Evolutionary conservation across 1,140 invertebrate genomes (phyloP).

Genomic region (Eulimnadia texana): DNA sequence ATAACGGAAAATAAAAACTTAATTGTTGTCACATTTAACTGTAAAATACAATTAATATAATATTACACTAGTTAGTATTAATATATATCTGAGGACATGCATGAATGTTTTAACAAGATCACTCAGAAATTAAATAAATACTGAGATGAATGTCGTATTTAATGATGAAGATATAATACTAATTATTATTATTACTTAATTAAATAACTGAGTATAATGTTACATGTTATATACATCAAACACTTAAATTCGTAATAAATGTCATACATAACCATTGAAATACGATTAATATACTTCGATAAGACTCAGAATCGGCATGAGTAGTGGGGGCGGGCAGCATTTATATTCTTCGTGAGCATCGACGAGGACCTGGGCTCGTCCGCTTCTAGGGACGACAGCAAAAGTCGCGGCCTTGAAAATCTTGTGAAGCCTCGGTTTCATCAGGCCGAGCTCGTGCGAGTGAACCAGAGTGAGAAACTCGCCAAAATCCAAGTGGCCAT

Average conservation of each 20-base stretch:
- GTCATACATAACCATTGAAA: not conserved
- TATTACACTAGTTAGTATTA: too few species aligned
- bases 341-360: slow-evolving; percentile 72
- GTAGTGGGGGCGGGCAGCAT: slow-evolving; percentile 68
- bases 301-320: slow-evolving; percentile 49
- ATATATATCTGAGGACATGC: too few species aligned
- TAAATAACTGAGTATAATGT: too few species aligned
- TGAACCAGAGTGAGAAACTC: slow-evolving; percentile 60
- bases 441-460: slow-evolving; percentile 3
- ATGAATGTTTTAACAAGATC: too few species aligned
- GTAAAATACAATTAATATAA: too few species aligned
- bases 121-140: too few species aligned
- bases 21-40: too few species aligned
- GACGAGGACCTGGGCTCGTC: slow-evolving; percentile 39
- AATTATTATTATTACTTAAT: too few species aligned
- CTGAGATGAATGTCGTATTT: too few species aligned
- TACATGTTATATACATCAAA: too few species aligned
- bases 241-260: too few species aligned
- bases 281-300: slow-evolving; percentile 26
- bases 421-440: slow-evolving; percentile 16
- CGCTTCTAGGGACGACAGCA: slow-evolving; percentile 17
- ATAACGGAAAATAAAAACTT: not conserved
- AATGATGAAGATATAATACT: too few species aligned
- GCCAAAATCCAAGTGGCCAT: slow-evolving; percentile 53
- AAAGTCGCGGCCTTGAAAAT: slow-evolving; percentile 16